phyloP scores from a whole-genome alignment of 2,797 vertebrate species.

The Melanotaenia nigrans region DNA sequence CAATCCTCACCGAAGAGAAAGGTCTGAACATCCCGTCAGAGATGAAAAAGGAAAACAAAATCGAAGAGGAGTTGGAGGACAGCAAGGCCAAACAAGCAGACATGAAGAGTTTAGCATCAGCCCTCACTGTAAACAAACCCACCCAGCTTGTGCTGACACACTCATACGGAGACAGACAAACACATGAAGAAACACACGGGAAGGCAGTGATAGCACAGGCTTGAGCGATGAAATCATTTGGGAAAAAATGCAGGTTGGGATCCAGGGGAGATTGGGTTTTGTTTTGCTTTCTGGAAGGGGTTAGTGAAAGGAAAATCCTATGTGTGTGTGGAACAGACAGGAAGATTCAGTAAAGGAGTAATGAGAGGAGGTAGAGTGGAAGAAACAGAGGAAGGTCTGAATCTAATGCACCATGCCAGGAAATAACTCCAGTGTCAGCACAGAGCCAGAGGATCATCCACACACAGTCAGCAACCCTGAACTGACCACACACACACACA shows the following conservation, averaged over 20 bases:
- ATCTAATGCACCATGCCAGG: slow-evolving; percentile 27
- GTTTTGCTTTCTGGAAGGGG: slow-evolving; percentile 14
- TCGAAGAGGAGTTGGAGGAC: slow-evolving; percentile 18
- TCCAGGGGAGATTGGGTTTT: neutral
- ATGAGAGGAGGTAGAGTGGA: slow-evolving; percentile 18
- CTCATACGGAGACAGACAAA: slow-evolving; percentile 11
- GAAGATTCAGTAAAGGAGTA: slow-evolving; percentile 12
- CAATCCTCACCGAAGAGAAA: neutral
- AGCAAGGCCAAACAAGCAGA: slow-evolving; percentile 53
- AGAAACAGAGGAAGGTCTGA: slow-evolving; percentile 21
- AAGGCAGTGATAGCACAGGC: slow-evolving; percentile 31
- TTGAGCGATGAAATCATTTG: slow-evolving; percentile 48
- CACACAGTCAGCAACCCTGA: slow-evolving; percentile 24
- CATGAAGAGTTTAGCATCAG: slow-evolving; percentile 3
- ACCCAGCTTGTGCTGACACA: slow-evolving; percentile 20
- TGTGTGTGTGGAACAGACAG: neutral
- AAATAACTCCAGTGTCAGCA: slow-evolving; percentile 42
- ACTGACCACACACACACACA: slow-evolving; percentile 7
- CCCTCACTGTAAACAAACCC: slow-evolving; percentile 40
- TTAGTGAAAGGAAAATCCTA: slow-evolving; percentile 13
- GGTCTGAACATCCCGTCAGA: slow-evolving; percentile 22
- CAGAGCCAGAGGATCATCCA: slow-evolving; percentile 28
- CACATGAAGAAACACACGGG: neutral
- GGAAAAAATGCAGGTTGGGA: slow-evolving; percentile 32
- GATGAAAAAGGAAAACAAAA: slow-evolving; percentile 19